Evolutionary conservation across 2,888 invertebrate genomes (phyloP).

Genomic region (Drosophila incognita): DNA sequence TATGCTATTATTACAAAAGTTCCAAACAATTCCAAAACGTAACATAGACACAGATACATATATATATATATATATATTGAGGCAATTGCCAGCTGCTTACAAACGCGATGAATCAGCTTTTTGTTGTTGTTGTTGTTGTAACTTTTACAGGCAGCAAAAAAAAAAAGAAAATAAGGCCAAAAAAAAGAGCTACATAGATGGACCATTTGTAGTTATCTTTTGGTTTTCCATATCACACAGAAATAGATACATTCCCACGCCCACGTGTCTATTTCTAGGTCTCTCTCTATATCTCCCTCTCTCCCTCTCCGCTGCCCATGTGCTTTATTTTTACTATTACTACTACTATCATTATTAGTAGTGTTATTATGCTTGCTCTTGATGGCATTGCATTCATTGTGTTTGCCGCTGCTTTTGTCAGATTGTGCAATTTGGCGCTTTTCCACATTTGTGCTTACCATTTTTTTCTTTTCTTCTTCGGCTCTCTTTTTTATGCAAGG

Average conservation of each 20-base stretch:
- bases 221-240: constrained; percentile 32
- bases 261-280: constrained; percentile 77
- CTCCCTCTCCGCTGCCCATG: constrained; percentile 30
- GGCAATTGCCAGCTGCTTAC: constrained; percentile 46
- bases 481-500: constrained; percentile 20
- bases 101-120: constrained; percentile 52
- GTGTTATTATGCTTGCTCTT: constrained; percentile 24
- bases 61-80: not conserved
- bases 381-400: constrained; percentile 67
- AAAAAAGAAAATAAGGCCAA: constrained; percentile 17
- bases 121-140: constrained; percentile 30
- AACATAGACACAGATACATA: not conserved
- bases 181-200: constrained; percentile 18
- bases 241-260: constrained; percentile 76
- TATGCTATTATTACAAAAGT: constrained; percentile 46
- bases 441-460: constrained; percentile 53
- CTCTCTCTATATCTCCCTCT: constrained; percentile 9
- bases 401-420: constrained; percentile 20
- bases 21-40: constrained; percentile 29
- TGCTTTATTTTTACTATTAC: constrained; percentile 26
- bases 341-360: constrained; percentile 34
- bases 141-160: constrained; percentile 29
- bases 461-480: constrained; percentile 22
- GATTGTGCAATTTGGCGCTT: constrained; percentile 74
- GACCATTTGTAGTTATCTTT: constrained; percentile 23